A percentile compares a stretch with the other conserved stretches of the same genome.
Conservation (phyloP, 2,797 vertebrate genomes). For the Percopsis omiscomaycus region DNA sequence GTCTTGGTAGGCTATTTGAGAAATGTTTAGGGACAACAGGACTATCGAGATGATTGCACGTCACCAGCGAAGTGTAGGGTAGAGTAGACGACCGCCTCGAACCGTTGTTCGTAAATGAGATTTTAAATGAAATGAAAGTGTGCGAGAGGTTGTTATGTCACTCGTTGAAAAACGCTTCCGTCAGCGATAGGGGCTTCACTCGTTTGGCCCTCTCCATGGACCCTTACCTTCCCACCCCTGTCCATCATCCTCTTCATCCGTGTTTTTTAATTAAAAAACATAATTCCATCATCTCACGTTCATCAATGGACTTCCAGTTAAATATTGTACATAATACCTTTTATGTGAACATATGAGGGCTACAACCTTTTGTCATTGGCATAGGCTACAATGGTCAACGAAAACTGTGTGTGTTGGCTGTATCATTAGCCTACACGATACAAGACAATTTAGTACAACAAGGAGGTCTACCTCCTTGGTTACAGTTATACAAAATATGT, state of each 20-base stretch:
- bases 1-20: conserved; percentile 52
- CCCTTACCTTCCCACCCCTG: no score
- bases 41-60: conserved; percentile 52
- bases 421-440: conserved; percentile 53
- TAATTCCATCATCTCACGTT: conserved; percentile 6
- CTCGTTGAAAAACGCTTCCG: conserved; percentile 25
- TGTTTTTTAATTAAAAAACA: conserved; percentile 10
- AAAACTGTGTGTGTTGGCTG: conserved; percentile 25
- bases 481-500: conserved; percentile 65
- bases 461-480: neutral
- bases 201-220: conserved; percentile 11
- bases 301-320: conserved; percentile 23
- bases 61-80: conserved; percentile 27
- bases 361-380: conserved; percentile 45
- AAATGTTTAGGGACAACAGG: conserved; percentile 68
- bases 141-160: conserved; percentile 27
- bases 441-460: conserved; percentile 45
- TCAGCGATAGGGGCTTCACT: conserved; percentile 32
- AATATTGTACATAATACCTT: conserved; percentile 40
- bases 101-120: neutral
- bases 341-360: conserved; percentile 50
- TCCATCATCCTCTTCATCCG: conserved; percentile 17
- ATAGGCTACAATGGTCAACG: conserved; percentile 31
- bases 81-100: no score
- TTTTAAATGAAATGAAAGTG: conserved; percentile 62